Conservation (phyloP, 1,140 invertebrate genomes). For the Caerostris extrusa region DNA sequence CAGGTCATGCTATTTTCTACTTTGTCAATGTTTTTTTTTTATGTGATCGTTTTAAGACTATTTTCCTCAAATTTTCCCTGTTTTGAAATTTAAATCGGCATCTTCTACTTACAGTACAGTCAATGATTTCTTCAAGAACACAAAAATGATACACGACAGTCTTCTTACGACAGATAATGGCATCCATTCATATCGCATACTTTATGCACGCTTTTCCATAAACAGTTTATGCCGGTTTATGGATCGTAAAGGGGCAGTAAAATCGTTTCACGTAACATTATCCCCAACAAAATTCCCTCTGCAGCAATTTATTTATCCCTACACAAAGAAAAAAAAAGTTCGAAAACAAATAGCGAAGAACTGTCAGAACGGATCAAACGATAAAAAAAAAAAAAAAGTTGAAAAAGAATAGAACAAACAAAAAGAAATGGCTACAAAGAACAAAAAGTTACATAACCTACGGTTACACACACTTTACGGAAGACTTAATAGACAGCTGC, state of each 20-base stretch:
- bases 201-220: slow-evolving; percentile 23
- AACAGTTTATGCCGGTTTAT: slow-evolving; percentile 36
- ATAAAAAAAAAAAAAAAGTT: too few relatives aligned
- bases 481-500: neutral
- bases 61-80: too few relatives aligned
- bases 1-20: too few relatives aligned
- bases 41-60: too few relatives aligned
- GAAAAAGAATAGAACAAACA: neutral
- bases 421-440: slow-evolving; percentile 12
- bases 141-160: neutral
- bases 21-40: too few relatives aligned
- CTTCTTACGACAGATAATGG: slow-evolving; percentile 27
- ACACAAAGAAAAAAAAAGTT: neutral
- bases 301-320: slow-evolving; percentile 12
- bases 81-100: too few relatives aligned
- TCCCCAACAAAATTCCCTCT: slow-evolving; percentile 22
- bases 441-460: slow-evolving; percentile 30
- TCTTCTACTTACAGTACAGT: too few relatives aligned
- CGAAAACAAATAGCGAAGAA: slow-evolving; percentile 28
- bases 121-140: neutral
- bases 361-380: slow-evolving; percentile 50
- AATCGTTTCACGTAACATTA: slow-evolving; percentile 42
- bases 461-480: slow-evolving; percentile 51
- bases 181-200: slow-evolving; percentile 18
- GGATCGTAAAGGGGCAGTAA: slow-evolving; percentile 26